Evolutionary conservation across 1,140 invertebrate genomes (phyloP).

Genomic region (Leptonema lineaticorne): DNA sequence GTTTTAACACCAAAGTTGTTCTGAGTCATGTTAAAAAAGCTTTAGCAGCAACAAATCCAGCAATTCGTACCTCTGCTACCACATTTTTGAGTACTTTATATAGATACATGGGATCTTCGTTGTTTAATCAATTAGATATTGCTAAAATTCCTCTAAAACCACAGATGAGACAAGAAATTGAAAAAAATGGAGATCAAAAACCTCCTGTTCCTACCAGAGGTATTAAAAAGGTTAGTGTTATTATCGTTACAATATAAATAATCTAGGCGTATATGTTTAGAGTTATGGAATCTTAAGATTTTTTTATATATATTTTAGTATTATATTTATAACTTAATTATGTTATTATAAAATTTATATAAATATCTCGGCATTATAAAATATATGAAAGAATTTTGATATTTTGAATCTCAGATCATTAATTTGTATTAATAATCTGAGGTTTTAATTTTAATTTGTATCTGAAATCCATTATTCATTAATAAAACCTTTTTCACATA

Average conservation of each 20-base stretch:
- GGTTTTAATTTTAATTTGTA: no score
- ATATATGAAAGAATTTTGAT: no score
- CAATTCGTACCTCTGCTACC: constrained; percentile 75
- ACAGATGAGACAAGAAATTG: constrained; percentile 85
- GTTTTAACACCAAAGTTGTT: constrained; percentile 75
- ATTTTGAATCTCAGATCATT: no score
- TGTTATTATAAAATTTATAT: no score
- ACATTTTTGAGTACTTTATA: constrained; percentile 69
- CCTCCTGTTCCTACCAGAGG: constrained; percentile 69
- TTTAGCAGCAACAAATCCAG: constrained; percentile 79
- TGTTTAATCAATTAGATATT: constrained; percentile 80
- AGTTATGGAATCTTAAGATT: no score
- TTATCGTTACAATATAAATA: no score
- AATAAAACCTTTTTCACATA: no score
- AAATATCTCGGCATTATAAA: no score
- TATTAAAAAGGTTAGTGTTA: constrained; percentile 45
- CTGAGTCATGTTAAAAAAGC: constrained; percentile 83
- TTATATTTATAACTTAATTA: background rate
- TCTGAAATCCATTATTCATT: no score
- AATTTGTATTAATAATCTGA: no score
- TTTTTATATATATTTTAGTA: background rate
- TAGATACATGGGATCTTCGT: constrained; percentile 75
- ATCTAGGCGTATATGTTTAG: no score
- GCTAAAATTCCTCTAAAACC: constrained; percentile 85
- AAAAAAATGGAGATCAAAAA: constrained; percentile 72